These are phyloP conservation scores for Lepidocyrtinus sp. DNA, from an alignment of 2,888 invertebrate genomes.

Conservation along the genomic window DNA sequence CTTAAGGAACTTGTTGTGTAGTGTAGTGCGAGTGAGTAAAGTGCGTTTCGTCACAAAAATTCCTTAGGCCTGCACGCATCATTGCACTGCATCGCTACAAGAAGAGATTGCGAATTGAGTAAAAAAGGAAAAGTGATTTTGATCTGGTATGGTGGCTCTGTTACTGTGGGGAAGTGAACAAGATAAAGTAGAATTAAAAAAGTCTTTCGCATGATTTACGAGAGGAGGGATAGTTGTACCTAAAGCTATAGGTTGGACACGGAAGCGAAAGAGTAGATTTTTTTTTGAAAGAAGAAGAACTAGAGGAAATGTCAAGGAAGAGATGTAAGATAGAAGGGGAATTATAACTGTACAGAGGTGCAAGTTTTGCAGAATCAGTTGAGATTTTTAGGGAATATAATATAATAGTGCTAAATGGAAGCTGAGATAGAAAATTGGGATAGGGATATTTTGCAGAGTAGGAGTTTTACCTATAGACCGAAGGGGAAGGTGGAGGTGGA, in stretches of 20 bases:
- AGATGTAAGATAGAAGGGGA: neutral
- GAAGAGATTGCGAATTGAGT: neutral
- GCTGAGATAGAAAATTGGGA: slow-evolving; percentile 23
- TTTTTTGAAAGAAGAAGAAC: too few relatives aligned
- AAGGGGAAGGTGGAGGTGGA: neutral
- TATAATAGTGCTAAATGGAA: slow-evolving; percentile 34
- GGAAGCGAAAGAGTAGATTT: neutral
- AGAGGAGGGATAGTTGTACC: too few relatives aligned
- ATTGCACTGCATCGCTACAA: neutral
- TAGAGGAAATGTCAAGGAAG: slow-evolving; percentile 8
- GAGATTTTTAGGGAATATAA: neutral
- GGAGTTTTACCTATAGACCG: neutral
- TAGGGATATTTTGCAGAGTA: neutral
- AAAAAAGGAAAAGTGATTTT: slow-evolving; percentile 49
- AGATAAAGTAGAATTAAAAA: neutral
- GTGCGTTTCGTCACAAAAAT: neutral
- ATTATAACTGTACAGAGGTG: neutral
- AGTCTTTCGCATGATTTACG: neutral
- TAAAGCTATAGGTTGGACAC: neutral
- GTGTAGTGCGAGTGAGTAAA: neutral
- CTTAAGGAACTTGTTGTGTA: slow-evolving; percentile 1
- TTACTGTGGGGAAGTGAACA: neutral
- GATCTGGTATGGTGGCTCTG: slow-evolving; percentile 38
- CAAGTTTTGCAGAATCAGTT: neutral
- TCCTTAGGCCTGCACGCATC: slow-evolving; percentile 7